Evolutionary conservation across 2,113 vertebrate genomes (phyloP), one percentile per base, ranked within the genome.

Genomic region (Brachyhypopomus occidentalis): DNA sequence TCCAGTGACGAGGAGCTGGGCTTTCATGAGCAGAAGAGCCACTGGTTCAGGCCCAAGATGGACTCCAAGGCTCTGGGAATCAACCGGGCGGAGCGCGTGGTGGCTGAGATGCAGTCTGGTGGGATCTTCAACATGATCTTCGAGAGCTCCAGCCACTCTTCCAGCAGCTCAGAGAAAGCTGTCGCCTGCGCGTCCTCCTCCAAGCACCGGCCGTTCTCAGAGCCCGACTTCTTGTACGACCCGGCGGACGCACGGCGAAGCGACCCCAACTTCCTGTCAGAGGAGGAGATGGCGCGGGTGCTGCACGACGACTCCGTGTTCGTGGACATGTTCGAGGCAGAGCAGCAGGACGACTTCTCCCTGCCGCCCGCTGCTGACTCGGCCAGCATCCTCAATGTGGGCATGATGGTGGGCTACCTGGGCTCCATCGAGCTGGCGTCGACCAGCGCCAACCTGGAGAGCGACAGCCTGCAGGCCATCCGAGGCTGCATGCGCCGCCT

Each of bases 51-150:
- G 64, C 94, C 96, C 78, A 96, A 94, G 79, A 88, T 95, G 22
- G 97, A 97, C 79, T 95, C 96, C 2, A 98, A 96, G 87, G 94
- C 95, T 4, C 81, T 96, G 69, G 97, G 98, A 8, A 98, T 99
- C 81, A 97, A 98, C 88, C 90, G 98, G 76, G 98, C 98, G 0
- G 96, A 98, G 91, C 95, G 94, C 25, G 98, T 99, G 0, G 97
- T 98, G 19, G 97, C 97, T 1, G 98, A 99, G 86, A 91, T 99
- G 92, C 97, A 97, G 87, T 98, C 98, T 0, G 98, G 98, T 4
- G 96, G 96, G 0, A 99, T 99, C 84, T 96, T 99, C 73, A 97
- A 89, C 88, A 98, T 99, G 98, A 97, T 99, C 81, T 97, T 99
- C 78, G 97, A 98, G 81, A 97, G 92, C 83, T 95, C 97, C 17